A percentile compares a stretch with the other conserved stretches of the same genome.
phyloP scores from a whole-genome alignment of 2,797 vertebrate species.

The Gadopsis marmoratus region DNA sequence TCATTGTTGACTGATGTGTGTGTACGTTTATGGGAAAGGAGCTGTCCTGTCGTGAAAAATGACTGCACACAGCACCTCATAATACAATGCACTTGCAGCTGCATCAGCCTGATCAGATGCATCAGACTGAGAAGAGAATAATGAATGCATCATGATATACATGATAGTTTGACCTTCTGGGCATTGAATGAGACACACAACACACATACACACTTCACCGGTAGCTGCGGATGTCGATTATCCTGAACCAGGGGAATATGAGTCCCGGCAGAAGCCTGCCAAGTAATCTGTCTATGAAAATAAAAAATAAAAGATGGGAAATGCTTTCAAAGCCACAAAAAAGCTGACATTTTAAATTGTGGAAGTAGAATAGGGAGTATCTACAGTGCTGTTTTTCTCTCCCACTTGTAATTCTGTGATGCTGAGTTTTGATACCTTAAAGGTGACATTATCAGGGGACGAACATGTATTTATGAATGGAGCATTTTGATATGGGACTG shows the following conservation, averaged over 20 bases:
- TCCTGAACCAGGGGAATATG: conserved; percentile 58
- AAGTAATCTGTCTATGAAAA: conserved; percentile 33
- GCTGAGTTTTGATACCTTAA: neutral
- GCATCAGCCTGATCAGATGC: conserved; percentile 40
- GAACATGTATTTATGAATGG: conserved; percentile 54
- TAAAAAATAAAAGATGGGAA: neutral
- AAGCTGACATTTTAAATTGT: neutral
- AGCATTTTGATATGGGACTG: conserved; percentile 9
- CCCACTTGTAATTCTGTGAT: conserved; percentile 8
- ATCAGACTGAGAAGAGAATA: conserved; percentile 23
- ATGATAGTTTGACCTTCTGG: conserved; percentile 56
- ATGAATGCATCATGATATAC: conserved; percentile 11
- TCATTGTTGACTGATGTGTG: conserved; percentile 40
- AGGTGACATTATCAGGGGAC: conserved; percentile 20
- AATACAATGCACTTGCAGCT: conserved; percentile 32
- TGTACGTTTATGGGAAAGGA: conserved; percentile 42
- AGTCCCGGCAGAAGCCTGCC: conserved; percentile 21
- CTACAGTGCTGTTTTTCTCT: neutral
- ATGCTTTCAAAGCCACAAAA: neutral
- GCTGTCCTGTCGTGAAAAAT: conserved; percentile 25
- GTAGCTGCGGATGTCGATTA: conserved; percentile 35
- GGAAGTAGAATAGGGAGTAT: neutral
- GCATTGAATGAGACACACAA: conserved; percentile 28
- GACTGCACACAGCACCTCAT: neutral
- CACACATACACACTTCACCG: conserved; percentile 2